Percentiles rank a stretch among this genome's conserved stretches.
Evolutionary conservation across 2,888 invertebrate species (phyloP).

Genomic region (Graphium colonna): DNA sequence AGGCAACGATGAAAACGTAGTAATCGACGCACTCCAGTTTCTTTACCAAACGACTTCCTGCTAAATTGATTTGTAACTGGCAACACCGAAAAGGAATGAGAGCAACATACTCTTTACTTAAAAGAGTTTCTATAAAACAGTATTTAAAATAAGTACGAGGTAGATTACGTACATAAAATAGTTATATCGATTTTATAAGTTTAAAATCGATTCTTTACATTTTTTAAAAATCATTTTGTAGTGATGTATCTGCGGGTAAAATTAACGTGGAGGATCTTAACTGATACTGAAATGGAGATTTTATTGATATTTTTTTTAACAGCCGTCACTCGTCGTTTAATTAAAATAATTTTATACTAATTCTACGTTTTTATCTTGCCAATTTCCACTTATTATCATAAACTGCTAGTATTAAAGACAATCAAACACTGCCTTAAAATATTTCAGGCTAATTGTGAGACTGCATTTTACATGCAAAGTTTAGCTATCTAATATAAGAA

Average conservation of each 20-base stretch:
- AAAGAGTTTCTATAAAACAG: not conserved
- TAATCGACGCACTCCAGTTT: slow-evolving; percentile 1
- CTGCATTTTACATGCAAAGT: slow-evolving; percentile 20
- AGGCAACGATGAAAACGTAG: not conserved
- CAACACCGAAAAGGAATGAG: not conserved
- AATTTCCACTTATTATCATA: slow-evolving; percentile 30
- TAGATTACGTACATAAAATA: too few species aligned
- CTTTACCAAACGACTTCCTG: slow-evolving; percentile 3
- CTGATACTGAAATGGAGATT: not conserved
- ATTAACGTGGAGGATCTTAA: not conserved
- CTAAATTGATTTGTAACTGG: slow-evolving; percentile 4
- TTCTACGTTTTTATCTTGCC: slow-evolving; percentile 45
- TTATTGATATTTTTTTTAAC: not conserved
- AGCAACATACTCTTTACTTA: not conserved
- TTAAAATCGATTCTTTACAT: too few species aligned
- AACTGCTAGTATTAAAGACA: slow-evolving; percentile 19
- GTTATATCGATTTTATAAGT: too few species aligned
- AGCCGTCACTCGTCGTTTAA: not conserved
- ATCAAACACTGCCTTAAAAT: slow-evolving; percentile 55
- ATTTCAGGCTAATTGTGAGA: slow-evolving; percentile 36
- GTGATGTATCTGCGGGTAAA: slow-evolving; percentile 2
- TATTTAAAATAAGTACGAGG: not conserved
- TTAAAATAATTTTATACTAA: not conserved
- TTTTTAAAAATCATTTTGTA: too few species aligned
- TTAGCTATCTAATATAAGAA: not conserved